A percentile compares a stretch with the other conserved stretches of the same genome.
Conservation (phyloP, 2,113 vertebrate genomes). For the Axis porcinus region DNA sequence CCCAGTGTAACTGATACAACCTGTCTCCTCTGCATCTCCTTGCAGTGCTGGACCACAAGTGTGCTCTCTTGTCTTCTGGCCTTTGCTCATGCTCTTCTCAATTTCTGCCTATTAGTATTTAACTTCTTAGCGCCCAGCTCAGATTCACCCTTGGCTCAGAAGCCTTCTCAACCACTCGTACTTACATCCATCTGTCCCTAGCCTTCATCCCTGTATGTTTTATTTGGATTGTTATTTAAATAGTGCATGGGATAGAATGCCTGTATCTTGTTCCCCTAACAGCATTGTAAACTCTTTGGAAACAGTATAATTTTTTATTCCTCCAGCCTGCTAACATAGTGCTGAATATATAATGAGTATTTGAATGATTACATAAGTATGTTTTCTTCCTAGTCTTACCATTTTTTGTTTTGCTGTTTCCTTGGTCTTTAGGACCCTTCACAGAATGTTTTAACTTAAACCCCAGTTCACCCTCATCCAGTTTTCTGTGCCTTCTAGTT, state of each 20-base stretch:
- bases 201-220: not conserved
- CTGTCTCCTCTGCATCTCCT: not conserved
- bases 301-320: not conserved
- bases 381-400: not conserved
- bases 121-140: not conserved
- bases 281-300: not conserved
- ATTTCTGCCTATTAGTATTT: not conserved
- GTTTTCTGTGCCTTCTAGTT: not conserved
- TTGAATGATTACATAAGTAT: not conserved
- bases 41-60: not conserved
- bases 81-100: not conserved
- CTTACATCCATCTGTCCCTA: not conserved
- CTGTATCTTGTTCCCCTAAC: not conserved
- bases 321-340: not conserved
- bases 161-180: not conserved
- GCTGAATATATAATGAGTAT: not conserved
- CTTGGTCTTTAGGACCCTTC: not conserved
- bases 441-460: conserved; percentile 5
- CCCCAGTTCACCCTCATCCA: not conserved
- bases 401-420: conserved; percentile 5
- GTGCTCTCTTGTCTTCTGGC: not conserved
- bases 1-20: not conserved
- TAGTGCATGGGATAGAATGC: not conserved
- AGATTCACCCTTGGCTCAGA: not conserved
- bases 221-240: not conserved